Base-by-base conservation (phyloP, 2,113 vertebrate species). In the Odontophorus gujanensis region DNA sequence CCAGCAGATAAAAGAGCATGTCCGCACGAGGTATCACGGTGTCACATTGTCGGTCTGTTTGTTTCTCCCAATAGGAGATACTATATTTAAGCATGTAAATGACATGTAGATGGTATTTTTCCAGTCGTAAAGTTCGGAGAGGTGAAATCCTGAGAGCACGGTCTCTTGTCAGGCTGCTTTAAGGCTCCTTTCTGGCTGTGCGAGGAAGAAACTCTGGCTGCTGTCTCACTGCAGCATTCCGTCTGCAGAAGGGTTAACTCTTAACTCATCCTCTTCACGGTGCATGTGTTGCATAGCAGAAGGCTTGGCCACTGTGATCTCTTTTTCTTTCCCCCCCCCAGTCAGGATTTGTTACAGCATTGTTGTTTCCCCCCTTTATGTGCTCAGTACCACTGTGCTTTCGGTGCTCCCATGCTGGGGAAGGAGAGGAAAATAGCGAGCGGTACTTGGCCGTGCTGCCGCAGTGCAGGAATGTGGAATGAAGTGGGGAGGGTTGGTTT, bases 31-130 rank as follows among this genome's bases (percentile, higher is more conserved):
- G 96, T 97, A 87, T 96, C 96, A 88, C 48, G 30, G 82, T 91
- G 96, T 79, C 87, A 96, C 88, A 91, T 82, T 96, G 94, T 96
- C 81, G 82, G 91, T 95, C 89, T 97, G 94, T 96, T 91, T 96
- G 86, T 95, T 97, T 96, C 90, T 97, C 96, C 89, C 92, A 96
- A 93, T 95, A 96, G 97, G 96, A 94, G 95, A 86, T 92, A 89
- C 98, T 98, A 98, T 98, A 97, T 98, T 98, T 98, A 98, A 98
- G 97, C 96, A 96, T 94, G 96, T 95, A 97, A 98, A 97, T 98
- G 96, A 97, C 97, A 97, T 96, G 95, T 95, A 97, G 96, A 97
- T 96, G 97, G 97, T 97, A 97, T 97, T 97, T 97, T 97, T 97
- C 97, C 97, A 96, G 91, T 97, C 96, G 24, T 97, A 96, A 97